Percentiles rank a stretch among this genome's conserved stretches.
Evolutionary conservation across 2,113 vertebrate genomes (phyloP).

Genomic region (cattle (Bos taurus)): ARS-UCD2.0 NC_037347.1:66742001-66742500

Average conservation of each 20-base stretch:
- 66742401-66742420: neutral
- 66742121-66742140: neutral
- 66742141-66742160: neutral
- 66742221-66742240: neutral
- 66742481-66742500: too few species aligned
- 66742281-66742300: neutral
- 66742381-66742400: neutral
- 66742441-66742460: too few species aligned
- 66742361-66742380: rapidly evolving
- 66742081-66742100: neutral
- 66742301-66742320: neutral
- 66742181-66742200: rapidly evolving
- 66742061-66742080: neutral
- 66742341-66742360: neutral
- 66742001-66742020: neutral
- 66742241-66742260: neutral
- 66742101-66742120: neutral
- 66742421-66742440: too few species aligned
- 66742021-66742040: neutral
- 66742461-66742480: too few species aligned
- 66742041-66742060: neutral
- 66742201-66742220: neutral
- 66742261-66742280: neutral
- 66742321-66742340: neutral
- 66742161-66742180: neutral